These are phyloP conservation scores for Drosophila punjabiensis DNA, from an alignment of 1,140 invertebrate genomes.

Conservation along the genomic window DNA sequence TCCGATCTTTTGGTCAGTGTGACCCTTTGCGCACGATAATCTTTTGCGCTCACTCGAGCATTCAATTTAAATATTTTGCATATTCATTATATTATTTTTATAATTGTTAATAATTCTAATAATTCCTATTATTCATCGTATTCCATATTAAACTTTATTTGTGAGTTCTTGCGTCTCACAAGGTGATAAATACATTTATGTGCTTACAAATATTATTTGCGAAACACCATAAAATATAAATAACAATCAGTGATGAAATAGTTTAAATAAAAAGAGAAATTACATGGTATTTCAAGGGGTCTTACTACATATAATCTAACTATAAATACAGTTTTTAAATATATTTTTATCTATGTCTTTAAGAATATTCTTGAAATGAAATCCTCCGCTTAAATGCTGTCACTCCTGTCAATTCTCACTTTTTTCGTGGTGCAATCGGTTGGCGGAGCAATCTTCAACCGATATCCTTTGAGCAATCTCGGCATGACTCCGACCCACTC, in stretches of 20 bases:
- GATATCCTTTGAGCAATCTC: constrained; percentile 19
- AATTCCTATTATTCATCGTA: too few relatives aligned
- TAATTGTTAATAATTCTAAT: too few relatives aligned
- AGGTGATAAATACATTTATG: not conserved
- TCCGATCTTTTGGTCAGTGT: too few relatives aligned
- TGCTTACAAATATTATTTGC: not conserved
- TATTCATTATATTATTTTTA: too few relatives aligned
- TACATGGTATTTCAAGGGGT: not conserved
- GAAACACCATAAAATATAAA: not conserved
- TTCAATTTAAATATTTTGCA: too few relatives aligned
- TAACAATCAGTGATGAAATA: not conserved
- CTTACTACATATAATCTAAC: not conserved
- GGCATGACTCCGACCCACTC: not conserved
- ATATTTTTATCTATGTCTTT: not conserved
- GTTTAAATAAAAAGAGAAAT: not conserved
- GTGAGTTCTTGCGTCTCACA: too few relatives aligned
- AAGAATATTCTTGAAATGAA: not conserved
- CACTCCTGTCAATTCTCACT: not conserved
- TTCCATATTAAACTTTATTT: too few relatives aligned
- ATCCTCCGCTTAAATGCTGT: not conserved
- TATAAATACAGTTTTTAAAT: not conserved
- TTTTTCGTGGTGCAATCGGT: not conserved
- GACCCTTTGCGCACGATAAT: too few relatives aligned
- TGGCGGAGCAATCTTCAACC: constrained; percentile 1
- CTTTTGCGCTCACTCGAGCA: too few relatives aligned